Conservation (phyloP, 1,140 invertebrate genomes). For the Calosoma granatense region DNA sequence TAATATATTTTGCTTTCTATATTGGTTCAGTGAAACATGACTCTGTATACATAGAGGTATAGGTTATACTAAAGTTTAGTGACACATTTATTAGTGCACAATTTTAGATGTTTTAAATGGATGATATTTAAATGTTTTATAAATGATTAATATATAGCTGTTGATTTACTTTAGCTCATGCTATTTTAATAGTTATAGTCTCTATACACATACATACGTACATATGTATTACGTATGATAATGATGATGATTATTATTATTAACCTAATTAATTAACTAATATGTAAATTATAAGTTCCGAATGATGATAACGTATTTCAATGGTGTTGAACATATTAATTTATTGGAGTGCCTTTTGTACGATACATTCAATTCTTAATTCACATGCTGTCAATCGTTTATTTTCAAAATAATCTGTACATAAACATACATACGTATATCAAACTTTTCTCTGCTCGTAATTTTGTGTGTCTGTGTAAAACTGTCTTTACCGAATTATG, state of each 20-base stretch:
- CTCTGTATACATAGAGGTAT: too few species aligned
- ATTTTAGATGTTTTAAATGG: conserved; percentile 7
- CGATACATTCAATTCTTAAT: conserved; percentile 12
- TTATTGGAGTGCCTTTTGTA: conserved; percentile 17
- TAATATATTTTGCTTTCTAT: not conserved
- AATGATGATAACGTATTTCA: too few species aligned
- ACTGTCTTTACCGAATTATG: not conserved
- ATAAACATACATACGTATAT: not conserved
- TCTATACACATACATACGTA: too few species aligned
- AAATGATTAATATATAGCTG: conserved; percentile 1
- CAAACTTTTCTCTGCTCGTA: not conserved
- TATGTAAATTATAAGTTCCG: too few species aligned
- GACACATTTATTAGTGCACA: conserved; percentile 7
- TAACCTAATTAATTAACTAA: too few species aligned
- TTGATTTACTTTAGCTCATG: not conserved
- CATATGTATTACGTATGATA: too few species aligned
- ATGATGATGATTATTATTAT: too few species aligned
- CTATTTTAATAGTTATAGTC: not conserved
- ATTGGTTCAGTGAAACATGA: too few species aligned
- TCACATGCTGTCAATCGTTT: not conserved
- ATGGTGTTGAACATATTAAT: conserved; percentile 12
- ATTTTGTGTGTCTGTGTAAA: not conserved
- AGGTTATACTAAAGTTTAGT: not conserved
- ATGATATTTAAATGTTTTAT: conserved; percentile 8
- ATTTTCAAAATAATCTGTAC: not conserved